Evolutionary conservation across 1,140 invertebrate species (phyloP).

Genomic region (Drosophila nebulosa): DNA sequence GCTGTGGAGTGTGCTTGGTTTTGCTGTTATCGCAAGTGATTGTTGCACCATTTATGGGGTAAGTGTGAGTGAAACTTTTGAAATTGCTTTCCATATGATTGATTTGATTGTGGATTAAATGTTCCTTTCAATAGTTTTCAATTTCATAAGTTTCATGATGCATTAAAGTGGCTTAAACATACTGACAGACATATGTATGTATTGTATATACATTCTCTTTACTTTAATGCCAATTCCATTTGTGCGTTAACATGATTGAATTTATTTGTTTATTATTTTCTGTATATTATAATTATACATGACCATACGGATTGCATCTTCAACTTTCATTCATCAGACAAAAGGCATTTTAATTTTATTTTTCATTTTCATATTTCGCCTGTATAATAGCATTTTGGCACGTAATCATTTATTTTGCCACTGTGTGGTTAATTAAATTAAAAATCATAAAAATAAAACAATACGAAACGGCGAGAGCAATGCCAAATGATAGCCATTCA

Average conservation of each 20-base stretch:
- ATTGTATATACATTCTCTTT: neutral
- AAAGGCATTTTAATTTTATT: constrained; percentile 15
- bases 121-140: neutral
- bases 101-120: constrained; percentile 5
- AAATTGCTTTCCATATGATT: constrained; percentile 1
- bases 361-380: constrained; percentile 9
- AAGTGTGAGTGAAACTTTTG: neutral
- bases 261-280: neutral
- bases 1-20: neutral
- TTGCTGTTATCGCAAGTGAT: neutral
- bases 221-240: neutral
- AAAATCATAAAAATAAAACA: constrained; percentile 24
- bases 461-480: constrained; percentile 21
- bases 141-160: neutral
- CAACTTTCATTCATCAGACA: constrained; percentile 7
- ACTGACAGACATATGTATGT: neutral
- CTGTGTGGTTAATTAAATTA: constrained; percentile 54
- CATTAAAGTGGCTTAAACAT: neutral
- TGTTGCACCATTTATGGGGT: neutral
- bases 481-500: constrained; percentile 4
- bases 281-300: neutral
- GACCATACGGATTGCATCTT: neutral
- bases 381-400: neutral
- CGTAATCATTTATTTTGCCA: constrained; percentile 36
- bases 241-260: neutral